These are phyloP conservation scores for Cryptoprocta ferox DNA, from an alignment of 2,797 vertebrate species.

Conservation along the genomic window DNA sequence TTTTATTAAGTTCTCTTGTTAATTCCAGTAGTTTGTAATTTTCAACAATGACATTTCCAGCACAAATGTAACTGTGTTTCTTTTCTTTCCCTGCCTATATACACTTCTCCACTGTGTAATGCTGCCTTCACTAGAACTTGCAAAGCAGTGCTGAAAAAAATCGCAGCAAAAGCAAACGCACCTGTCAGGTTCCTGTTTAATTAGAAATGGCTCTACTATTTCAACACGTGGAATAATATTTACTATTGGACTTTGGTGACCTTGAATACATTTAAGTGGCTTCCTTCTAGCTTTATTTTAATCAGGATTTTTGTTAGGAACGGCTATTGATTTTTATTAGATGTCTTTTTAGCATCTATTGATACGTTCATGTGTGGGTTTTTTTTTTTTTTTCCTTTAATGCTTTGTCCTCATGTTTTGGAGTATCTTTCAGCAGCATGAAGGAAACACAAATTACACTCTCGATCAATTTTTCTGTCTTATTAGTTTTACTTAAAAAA, in stretches of 20 bases:
- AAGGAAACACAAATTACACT: not conserved
- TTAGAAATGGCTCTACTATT: constrained; percentile 26
- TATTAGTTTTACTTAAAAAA: not conserved
- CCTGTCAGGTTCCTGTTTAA: not conserved
- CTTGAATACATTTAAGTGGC: not conserved
- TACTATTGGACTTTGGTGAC: not conserved
- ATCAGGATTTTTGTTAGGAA: not conserved
- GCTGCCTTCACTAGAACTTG: not conserved
- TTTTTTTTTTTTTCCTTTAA: not conserved
- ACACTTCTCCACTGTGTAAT: not conserved
- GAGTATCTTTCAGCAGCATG: not conserved
- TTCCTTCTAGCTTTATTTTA: constrained; percentile 30
- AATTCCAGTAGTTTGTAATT: not conserved
- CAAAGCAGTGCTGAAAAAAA: not conserved
- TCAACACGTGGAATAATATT: not conserved
- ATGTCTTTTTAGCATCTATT: not conserved
- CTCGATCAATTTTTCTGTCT: not conserved
- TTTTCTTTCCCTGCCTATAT: not conserved
- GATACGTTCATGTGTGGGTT: not conserved
- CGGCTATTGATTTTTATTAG: constrained; percentile 30
- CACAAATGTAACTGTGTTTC: not conserved
- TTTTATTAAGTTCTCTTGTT: constrained; percentile 15
- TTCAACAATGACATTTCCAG: constrained; percentile 18
- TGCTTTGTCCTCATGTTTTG: not conserved
- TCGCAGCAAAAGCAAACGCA: not conserved